Evolutionary conservation across 2,797 vertebrate species (phyloP).

Genomic region (Sebastes iracundus): DNA sequence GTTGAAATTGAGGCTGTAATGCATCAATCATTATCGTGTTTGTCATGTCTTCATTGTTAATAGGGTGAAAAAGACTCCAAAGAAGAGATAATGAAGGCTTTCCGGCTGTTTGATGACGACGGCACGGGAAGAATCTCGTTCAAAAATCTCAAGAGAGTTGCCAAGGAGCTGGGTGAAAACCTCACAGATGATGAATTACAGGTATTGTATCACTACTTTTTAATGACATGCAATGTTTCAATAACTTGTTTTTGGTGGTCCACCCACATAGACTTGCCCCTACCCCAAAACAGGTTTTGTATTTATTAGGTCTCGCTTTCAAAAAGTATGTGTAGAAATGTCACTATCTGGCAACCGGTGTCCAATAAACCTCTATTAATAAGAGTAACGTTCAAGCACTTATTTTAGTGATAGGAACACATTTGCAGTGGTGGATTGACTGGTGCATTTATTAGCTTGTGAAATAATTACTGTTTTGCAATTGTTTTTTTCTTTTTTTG

Average conservation of each 20-base stretch:
- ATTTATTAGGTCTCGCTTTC: neutral
- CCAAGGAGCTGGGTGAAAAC: constrained; percentile 94
- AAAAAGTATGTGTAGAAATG: neutral
- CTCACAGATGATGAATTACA: constrained; percentile 94
- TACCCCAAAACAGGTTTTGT: neutral
- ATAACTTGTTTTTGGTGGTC: neutral
- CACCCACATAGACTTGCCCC: neutral
- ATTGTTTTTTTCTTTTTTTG: neutral
- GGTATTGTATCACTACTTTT: constrained; percentile 71
- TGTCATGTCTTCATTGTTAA: neutral
- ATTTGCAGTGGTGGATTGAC: neutral
- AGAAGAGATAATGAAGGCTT: constrained; percentile 96
- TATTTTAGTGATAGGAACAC: neutral
- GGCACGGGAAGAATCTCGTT: constrained; percentile 93
- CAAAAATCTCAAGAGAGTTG: constrained; percentile 93
- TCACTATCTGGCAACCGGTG: neutral
- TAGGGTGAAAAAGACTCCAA: constrained; percentile 93
- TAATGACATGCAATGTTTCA: neutral
- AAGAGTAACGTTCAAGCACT: neutral
- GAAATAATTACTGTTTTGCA: neutral
- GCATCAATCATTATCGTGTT: neutral
- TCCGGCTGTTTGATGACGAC: constrained; percentile 94
- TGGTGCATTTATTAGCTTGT: neutral
- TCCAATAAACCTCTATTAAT: neutral
- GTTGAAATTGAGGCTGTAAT: neutral